A percentile compares a stretch with the other conserved stretches of the same genome.
Conservation (phyloP, 2,797 vertebrate species). For the Podarcis lilfordi region DNA sequence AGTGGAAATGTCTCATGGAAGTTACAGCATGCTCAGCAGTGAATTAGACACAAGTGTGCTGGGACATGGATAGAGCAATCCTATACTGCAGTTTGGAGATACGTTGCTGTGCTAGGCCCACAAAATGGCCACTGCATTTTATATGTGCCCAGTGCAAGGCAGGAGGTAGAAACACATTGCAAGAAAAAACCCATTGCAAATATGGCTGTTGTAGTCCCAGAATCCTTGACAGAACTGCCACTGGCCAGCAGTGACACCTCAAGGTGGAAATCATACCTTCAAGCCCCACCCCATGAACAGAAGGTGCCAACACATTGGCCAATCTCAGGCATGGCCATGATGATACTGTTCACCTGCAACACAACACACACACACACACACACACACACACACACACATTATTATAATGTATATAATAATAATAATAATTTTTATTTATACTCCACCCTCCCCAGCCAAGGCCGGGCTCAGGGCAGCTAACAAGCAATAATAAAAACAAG, state of each 20-base stretch:
- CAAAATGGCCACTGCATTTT: too few species aligned
- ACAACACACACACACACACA: too few species aligned
- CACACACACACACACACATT: too few species aligned
- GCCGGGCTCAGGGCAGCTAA: too few species aligned
- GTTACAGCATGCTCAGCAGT: background rate
- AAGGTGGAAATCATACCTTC: too few species aligned
- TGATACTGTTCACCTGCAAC: background rate
- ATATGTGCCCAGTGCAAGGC: too few species aligned
- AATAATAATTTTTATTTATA: too few species aligned
- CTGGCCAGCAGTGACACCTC: background rate
- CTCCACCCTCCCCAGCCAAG: too few species aligned
- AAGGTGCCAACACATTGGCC: background rate
- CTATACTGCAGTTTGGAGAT: too few species aligned
- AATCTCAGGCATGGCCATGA: background rate
- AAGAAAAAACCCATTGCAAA: background rate
- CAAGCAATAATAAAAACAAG: too few species aligned
- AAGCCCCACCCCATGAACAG: background rate
- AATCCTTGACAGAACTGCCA: background rate
- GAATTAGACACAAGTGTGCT: background rate
- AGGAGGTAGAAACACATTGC: background rate
- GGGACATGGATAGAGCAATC: background rate
- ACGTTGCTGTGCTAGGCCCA: too few species aligned
- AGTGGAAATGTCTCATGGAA: background rate
- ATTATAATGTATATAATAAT: too few species aligned
- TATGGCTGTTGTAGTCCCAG: background rate